These are phyloP conservation scores for Callimorpha dominula DNA, from an alignment of 2,888 invertebrate genomes.

Conservation along the genomic window DNA sequence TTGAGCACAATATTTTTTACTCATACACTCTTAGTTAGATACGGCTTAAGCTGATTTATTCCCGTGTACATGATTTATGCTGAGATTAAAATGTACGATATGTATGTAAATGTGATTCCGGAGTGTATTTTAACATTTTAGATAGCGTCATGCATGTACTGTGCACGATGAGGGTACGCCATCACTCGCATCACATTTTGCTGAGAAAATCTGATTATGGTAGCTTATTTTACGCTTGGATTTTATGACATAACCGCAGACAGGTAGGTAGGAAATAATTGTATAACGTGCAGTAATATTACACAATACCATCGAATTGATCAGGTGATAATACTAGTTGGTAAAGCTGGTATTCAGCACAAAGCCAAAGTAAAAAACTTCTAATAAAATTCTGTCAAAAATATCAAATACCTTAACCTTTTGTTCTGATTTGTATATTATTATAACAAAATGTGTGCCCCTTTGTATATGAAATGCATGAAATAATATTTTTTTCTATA, in stretches of 20 bases:
- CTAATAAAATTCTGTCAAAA: too few species aligned
- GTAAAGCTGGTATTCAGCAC: too few species aligned
- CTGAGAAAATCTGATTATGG: slow-evolving; percentile 18
- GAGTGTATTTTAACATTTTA: slow-evolving; percentile 46
- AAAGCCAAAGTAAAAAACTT: too few species aligned
- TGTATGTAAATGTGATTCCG: slow-evolving; percentile 46
- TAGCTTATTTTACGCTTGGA: slow-evolving; percentile 13
- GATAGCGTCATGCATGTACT: slow-evolving; percentile 38
- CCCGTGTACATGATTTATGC: slow-evolving; percentile 34
- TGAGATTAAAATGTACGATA: slow-evolving; percentile 45
- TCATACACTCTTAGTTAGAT: slow-evolving; percentile 13
- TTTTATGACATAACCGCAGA: slow-evolving; percentile 4
- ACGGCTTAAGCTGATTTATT: slow-evolving; percentile 31
- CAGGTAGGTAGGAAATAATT: not conserved
- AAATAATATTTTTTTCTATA: too few species aligned
- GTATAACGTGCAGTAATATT: not conserved
- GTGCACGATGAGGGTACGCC: slow-evolving; percentile 34
- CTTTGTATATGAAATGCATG: too few species aligned
- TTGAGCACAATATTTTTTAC: slow-evolving; percentile 12
- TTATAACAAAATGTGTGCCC: too few species aligned
- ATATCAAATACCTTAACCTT: too few species aligned
- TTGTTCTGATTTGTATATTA: too few species aligned
- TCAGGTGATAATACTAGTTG: not conserved
- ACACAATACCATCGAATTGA: not conserved
- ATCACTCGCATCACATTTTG: slow-evolving; percentile 18